These are phyloP conservation scores for Mythimna loreyi DNA, from an alignment of 2,888 invertebrate genomes.

Conservation along the genomic window DNA sequence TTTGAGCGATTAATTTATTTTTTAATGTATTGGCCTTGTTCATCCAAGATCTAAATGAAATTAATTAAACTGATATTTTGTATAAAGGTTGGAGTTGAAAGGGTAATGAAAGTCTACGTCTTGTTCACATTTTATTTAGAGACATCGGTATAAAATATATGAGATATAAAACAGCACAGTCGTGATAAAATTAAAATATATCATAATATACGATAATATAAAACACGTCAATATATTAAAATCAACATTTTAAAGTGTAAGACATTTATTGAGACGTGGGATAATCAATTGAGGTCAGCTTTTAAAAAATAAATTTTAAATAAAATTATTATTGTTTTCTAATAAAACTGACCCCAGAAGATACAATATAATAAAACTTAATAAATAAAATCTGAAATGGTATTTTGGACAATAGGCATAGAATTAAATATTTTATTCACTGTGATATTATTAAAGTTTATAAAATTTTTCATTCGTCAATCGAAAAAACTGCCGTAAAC, in stretches of 20 bases:
- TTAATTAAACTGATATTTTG: not conserved
- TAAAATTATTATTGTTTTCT: conserved; percentile 13
- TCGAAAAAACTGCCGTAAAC: conserved; percentile 51
- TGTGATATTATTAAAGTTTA: conserved; percentile 74
- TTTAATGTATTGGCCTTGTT: too few relatives aligned
- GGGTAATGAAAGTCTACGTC: conserved; percentile 57
- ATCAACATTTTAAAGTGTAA: conserved; percentile 64
- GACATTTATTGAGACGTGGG: conserved; percentile 59
- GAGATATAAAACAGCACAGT: conserved; percentile 90
- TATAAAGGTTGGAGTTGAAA: not conserved
- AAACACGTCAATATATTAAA: conserved; percentile 65
- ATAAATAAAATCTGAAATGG: conserved; percentile 45
- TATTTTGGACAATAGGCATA: conserved; percentile 56
- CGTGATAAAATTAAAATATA: conserved; percentile 87
- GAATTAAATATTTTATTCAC: conserved; percentile 74
- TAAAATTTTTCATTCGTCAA: conserved; percentile 54
- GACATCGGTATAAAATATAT: conserved; percentile 91
- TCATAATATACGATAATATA: conserved; percentile 80
- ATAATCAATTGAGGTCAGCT: conserved; percentile 57
- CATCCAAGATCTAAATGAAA: not conserved
- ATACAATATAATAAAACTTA: conserved; percentile 47
- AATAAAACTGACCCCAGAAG: conserved; percentile 51
- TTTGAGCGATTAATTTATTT: too few relatives aligned
- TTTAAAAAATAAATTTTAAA: conserved; percentile 28
- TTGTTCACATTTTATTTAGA: conserved; percentile 89